Evolutionary conservation across 1,140 invertebrate species (phyloP), one percentile per base, ranked within the genome.

Genomic region (Campoletis sonorensis): DNA sequence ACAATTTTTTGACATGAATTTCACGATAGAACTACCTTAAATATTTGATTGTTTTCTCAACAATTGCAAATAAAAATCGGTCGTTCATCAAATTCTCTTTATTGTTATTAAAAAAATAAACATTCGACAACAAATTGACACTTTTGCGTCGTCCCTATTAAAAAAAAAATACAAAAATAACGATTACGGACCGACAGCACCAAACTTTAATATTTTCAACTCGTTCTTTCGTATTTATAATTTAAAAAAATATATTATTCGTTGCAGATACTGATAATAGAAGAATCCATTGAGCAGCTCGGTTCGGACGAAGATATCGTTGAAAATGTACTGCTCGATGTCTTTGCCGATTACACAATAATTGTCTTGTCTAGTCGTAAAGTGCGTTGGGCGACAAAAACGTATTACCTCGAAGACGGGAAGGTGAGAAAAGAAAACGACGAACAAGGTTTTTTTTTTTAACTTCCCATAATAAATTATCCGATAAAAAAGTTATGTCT

Each of bases 351-450:
- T 15, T 83, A 85, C 79, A 86, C 86, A 8, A 67, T 86, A 26
- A 86, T 86, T 58, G 82, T 83, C n/a, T 76, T 86, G 13, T 84
- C 82, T 82, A 84, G 61, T 81, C 78, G 81, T 76, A 83, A 67
- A 68, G 79, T 81, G 7, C 80, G 81, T 49, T 83, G 80, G 45
- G 82, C 83, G 58, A 81, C 81, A 61, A 83, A 80, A 76, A 79
- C 73, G 30, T 64, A 85, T n/a, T 68, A 40, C 23, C 81, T 86
- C 33, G 79, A 83, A 5, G 68, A 83, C 67, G 78, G 78, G 72
- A 85, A 83, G 80, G 84, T 84, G 58, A 79, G 37, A 61, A n/a
- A 23, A 16, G 21, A 73, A 51, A 26, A 30, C 40, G 8, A 45
- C 13, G 16, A 76, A 45, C 13, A 8, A 76, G 2, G 54, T 11